Base-by-base conservation (phyloP, 2,888 invertebrate genomes). In the Gandaritis pyraliata region DNA sequence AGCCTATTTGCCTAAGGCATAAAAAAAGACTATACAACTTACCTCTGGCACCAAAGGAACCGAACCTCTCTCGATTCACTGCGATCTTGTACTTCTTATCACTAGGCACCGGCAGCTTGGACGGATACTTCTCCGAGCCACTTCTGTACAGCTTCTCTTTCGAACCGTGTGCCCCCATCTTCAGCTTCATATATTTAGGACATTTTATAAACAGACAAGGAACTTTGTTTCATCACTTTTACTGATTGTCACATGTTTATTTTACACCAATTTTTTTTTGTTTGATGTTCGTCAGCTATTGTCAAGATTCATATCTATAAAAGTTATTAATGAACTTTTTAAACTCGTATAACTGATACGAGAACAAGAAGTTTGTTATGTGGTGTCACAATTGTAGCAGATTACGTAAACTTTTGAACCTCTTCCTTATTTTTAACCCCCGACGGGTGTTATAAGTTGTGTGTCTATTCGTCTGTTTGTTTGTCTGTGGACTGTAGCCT, bases 161-260 rank as follows among this genome's bases (percentile, higher is more conserved):
- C 64, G 95, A 95, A 78, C 95, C 95, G 89, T 95, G 95, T 71
- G 95, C 95, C 75, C 96, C 96, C 96, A 96, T 96, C 83, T 89
- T 94, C 79, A 79, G 78, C 82, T 81, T 87, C 87, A 86, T 86
- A 66, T 82, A 86, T 74, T 83, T 73, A 82, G 71, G 75, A 74
- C 88, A 87, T 86, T 73, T 65, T 81, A 55, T 3, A 52, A 74
- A 68, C 74, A 72, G 67, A 70, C 73, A 78, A 82, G 78, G 79
- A 83, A 80, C 82, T 80, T 74, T 67, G 69, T 59, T 66, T 78
- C 77, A 80, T 80, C n/a, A 80, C 64, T 63, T 71, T 29, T n/a
- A n/a, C 38, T 48, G 41, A 36, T 15, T 41, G 30, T 83, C 84
- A 83, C 83, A 82, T 85, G 73, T 83, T 81, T 76, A 61, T 62